Conservation (phyloP, 2,113 vertebrate species). For the Oryctolagus cuniculus region DNA sequence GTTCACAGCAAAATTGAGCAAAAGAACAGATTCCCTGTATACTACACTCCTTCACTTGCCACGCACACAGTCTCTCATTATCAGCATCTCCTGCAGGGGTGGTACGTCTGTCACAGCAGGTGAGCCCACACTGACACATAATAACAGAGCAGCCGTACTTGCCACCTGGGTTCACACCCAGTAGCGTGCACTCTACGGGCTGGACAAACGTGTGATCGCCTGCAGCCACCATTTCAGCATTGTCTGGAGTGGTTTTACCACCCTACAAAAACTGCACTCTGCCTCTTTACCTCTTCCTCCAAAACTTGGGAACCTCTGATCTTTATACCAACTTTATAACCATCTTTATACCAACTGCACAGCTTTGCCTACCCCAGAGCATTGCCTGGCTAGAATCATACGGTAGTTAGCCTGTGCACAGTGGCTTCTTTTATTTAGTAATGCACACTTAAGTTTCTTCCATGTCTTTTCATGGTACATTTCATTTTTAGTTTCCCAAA, state of each 20-base stretch:
- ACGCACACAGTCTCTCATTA: too few species aligned
- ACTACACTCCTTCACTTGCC: background rate
- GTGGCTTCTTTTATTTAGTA: background rate
- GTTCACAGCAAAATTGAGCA: background rate
- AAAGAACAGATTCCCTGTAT: background rate
- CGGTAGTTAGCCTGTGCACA: background rate
- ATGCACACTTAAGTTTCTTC: background rate
- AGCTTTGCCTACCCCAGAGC: background rate
- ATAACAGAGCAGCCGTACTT: background rate
- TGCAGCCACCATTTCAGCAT: background rate
- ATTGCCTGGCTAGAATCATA: background rate
- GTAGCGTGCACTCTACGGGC: background rate
- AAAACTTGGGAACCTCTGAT: background rate
- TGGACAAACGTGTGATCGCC: background rate
- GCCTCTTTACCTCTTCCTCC: background rate
- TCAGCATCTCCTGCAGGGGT: too few species aligned
- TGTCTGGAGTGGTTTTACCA: background rate
- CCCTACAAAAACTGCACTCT: background rate
- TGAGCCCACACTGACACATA: background rate
- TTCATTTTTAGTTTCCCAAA: constrained; percentile 17
- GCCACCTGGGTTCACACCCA: background rate
- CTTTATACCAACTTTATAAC: background rate
- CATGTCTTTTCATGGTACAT: background rate
- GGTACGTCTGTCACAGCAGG: background rate
- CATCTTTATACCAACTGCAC: background rate